These are phyloP conservation scores for Xyrauchen texanus DNA, from an alignment of 2,113 vertebrate species.

Conservation along the genomic window DNA sequence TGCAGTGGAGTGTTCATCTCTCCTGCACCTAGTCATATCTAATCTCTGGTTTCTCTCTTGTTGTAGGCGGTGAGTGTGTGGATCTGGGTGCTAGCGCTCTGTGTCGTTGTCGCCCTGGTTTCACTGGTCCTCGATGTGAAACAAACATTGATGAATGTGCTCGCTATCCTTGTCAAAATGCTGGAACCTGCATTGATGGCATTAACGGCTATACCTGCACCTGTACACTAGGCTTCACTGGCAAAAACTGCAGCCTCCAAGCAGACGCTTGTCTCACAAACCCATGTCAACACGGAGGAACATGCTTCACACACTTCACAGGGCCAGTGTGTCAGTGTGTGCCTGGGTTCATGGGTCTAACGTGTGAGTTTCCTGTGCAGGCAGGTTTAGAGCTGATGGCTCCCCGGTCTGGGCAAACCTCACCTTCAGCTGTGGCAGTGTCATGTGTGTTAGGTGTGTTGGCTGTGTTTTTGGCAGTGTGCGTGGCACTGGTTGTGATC, in stretches of 20 bases:
- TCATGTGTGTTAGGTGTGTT: constrained; percentile 76
- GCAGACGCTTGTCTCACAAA: constrained; percentile 79
- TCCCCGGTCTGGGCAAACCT: constrained; percentile 63
- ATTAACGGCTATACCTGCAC: constrained; percentile 83
- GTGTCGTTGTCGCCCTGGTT: constrained; percentile 87
- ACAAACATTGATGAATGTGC: constrained; percentile 87
- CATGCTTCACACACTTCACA: constrained; percentile 88
- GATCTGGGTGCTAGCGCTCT: constrained; percentile 92
- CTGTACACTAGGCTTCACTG: constrained; percentile 84
- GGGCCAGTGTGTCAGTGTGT: constrained; percentile 88
- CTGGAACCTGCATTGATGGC: constrained; percentile 88
- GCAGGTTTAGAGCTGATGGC: constrained; percentile 66
- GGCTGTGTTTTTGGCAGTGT: constrained; percentile 73
- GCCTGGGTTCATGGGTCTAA: constrained; percentile 84
- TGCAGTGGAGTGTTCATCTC: background rate
- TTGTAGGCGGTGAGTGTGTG: constrained; percentile 90
- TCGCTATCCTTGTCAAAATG: constrained; percentile 88
- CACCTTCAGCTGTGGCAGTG: constrained; percentile 73
- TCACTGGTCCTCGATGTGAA: constrained; percentile 87
- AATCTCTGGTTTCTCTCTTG: constrained; percentile 75
- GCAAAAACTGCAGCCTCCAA: constrained; percentile 82
- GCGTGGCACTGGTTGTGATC: constrained; percentile 67
- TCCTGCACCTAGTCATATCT: background rate
- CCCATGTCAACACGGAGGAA: constrained; percentile 83
- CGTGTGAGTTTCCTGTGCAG: constrained; percentile 81